A percentile compares a stretch with the other conserved stretches of the same genome.
These are phyloP conservation scores for Lepus europaeus DNA, from an alignment of 2,113 vertebrate genomes.

Conservation along the genomic window DNA sequence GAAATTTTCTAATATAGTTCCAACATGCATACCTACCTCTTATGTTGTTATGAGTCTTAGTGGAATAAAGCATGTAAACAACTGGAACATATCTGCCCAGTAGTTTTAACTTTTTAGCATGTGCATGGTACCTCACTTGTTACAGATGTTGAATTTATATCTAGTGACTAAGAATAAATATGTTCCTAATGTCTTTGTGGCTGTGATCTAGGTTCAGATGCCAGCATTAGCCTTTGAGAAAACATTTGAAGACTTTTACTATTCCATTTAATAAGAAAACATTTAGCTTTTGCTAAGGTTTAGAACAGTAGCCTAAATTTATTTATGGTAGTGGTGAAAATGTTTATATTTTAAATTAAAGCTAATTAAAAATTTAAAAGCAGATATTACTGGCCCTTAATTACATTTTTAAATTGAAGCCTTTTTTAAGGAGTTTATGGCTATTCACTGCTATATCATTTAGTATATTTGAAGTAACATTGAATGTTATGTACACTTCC, in stretches of 20 bases:
- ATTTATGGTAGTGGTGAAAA: neutral
- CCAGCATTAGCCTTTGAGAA: constrained; percentile 10
- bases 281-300: neutral
- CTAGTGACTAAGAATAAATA: neutral
- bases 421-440: constrained; percentile 1
- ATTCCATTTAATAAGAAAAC: constrained; percentile 22
- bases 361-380: constrained; percentile 29
- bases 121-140: neutral
- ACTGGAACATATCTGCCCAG: neutral
- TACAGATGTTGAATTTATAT: neutral
- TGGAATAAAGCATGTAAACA: neutral
- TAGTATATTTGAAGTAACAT: neutral
- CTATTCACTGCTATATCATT: constrained; percentile 8
- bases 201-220: neutral
- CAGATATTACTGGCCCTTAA: neutral
- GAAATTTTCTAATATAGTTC: constrained; percentile 20
- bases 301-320: neutral
- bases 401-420: constrained; percentile 28
- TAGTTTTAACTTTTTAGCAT: constrained; percentile 3
- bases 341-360: constrained; percentile 48
- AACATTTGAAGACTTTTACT: constrained; percentile 33
- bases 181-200: neutral
- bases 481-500: neutral
- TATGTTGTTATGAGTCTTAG: neutral
- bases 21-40: neutral